These are phyloP conservation scores for Heliconius eleuchia DNA, from an alignment of 1,140 invertebrate species.

Conservation along the genomic window DNA sequence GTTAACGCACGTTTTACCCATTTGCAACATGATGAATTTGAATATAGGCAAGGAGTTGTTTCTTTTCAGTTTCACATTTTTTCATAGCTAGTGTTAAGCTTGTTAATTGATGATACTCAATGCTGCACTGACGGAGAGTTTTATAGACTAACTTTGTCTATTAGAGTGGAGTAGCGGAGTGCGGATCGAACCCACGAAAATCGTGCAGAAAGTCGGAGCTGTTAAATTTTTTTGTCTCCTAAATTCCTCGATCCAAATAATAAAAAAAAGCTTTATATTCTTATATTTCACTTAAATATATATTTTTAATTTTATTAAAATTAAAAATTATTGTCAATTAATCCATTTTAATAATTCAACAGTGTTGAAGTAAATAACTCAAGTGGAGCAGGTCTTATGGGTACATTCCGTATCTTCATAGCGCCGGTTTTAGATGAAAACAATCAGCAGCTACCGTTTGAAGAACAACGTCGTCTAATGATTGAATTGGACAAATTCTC, in stretches of 20 bases:
- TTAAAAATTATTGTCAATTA: no score
- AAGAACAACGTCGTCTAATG: conserved; percentile 86
- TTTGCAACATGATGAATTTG: conserved; percentile 87
- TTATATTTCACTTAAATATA: background rate
- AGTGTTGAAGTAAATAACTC: conserved; percentile 82
- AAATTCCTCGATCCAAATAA: no score
- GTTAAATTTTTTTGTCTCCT: no score
- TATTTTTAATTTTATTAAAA: no score
- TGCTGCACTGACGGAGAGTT: no score
- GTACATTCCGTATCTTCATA: conserved; percentile 90
- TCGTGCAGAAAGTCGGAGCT: no score
- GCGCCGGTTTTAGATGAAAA: conserved; percentile 87
- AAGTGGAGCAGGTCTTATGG: conserved; percentile 76
- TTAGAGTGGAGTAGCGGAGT: no score
- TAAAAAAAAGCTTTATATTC: background rate
- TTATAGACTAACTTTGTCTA: no score
- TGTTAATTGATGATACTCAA: no score
- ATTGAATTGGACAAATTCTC: conserved; percentile 90
- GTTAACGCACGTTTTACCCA: conserved; percentile 88
- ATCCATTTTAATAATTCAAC: background rate
- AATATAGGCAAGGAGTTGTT: conserved; percentile 69
- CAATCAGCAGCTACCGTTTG: conserved; percentile 83
- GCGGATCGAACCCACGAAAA: no score
- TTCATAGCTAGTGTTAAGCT: background rate
- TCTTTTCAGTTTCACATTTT: background rate